These are phyloP conservation scores for Drosophila orosa DNA, from an alignment of 1,140 invertebrate species.

Conservation along the genomic window DNA sequence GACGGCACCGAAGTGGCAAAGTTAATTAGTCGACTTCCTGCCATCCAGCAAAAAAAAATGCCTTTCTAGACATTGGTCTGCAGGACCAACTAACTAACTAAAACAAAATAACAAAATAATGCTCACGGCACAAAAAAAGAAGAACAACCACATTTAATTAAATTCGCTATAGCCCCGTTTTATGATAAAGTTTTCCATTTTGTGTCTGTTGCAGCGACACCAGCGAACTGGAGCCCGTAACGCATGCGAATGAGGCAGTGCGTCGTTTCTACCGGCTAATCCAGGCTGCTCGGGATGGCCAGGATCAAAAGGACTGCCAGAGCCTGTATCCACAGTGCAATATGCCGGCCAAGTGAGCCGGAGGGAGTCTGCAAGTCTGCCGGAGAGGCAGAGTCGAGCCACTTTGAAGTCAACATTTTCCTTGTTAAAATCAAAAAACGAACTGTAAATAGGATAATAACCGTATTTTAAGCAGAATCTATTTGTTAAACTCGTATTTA, in stretches of 20 bases:
- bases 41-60: slow-evolving; percentile 30
- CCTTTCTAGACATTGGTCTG: not conserved
- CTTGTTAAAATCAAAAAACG: slow-evolving; percentile 57
- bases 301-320: slow-evolving; percentile 91
- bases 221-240: slow-evolving; percentile 88
- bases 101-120: not conserved
- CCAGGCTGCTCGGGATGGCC: slow-evolving; percentile 91
- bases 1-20: slow-evolving; percentile 39
- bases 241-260: slow-evolving; percentile 87
- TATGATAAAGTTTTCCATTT: slow-evolving; percentile 35
- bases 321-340: slow-evolving; percentile 88
- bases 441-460: slow-evolving; percentile 72
- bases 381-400: slow-evolving; percentile 23
- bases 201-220: slow-evolving; percentile 73
- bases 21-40: slow-evolving; percentile 70
- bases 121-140: slow-evolving; percentile 14
- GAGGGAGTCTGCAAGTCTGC: slow-evolving; percentile 1
- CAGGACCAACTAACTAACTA: slow-evolving; percentile 13
- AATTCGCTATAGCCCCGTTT: slow-evolving; percentile 48
- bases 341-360: slow-evolving; percentile 70
- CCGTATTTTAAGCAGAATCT: slow-evolving; percentile 47
- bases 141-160: slow-evolving; percentile 49
- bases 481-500: slow-evolving; percentile 71
- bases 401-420: slow-evolving; percentile 67
- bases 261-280: slow-evolving; percentile 91